Conservation (phyloP, 2,888 invertebrate species). For the Hyppa rectilinea region DNA sequence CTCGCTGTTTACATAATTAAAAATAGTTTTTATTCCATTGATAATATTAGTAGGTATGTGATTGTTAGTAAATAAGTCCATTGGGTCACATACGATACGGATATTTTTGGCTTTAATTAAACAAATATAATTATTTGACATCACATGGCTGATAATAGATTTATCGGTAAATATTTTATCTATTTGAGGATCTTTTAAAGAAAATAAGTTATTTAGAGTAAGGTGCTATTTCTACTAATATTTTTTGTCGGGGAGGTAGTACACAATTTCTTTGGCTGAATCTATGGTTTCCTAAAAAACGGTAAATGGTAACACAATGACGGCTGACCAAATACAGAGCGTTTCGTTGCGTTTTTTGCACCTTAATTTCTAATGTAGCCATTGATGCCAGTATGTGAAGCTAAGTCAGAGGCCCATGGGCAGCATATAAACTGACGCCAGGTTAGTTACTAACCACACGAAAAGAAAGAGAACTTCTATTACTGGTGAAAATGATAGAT, state of each 20-base stretch:
- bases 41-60: constrained; percentile 8
- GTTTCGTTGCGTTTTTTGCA: no score
- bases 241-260: background rate
- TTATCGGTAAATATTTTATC: background rate
- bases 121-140: constrained; percentile 8
- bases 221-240: no score
- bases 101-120: constrained; percentile 30
- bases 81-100: constrained; percentile 32
- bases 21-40: constrained; percentile 24
- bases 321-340: no score
- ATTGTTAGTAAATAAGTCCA: constrained; percentile 21
- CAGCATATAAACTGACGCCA: no score
- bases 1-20: constrained; percentile 23
- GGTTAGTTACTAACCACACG: no score
- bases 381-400: no score
- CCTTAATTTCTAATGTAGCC: no score
- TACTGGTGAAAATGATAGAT: no score
- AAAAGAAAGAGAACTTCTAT: no score
- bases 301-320: no score
- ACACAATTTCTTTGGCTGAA: background rate
- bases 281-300: no score
- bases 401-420: no score
- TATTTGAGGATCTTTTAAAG: background rate
- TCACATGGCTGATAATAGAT: constrained; percentile 8
- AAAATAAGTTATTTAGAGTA: background rate